Base-by-base conservation (phyloP, 2,888 invertebrate species). In the Drosophila borborema region DNA sequence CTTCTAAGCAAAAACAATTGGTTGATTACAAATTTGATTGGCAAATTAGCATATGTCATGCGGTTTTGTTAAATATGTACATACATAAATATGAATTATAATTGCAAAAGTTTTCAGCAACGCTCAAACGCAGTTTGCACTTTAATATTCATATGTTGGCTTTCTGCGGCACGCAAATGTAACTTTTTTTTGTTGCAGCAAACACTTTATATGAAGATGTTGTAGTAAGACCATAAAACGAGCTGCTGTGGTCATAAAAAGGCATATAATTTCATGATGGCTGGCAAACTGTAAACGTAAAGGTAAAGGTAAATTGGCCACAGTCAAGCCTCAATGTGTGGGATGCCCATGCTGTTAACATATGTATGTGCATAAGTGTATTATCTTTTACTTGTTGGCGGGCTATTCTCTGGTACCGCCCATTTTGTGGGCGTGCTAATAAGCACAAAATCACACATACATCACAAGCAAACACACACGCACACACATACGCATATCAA, bases 401-500 rank as follows among this genome's bases (percentile, higher is more conserved):
- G 54, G 41, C 31, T 64, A 49, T 61, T 46, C 34, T 43, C 49
- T 18, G 56, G 43, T 43, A 20, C 18, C 43, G 40, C 46, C 31
- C 36, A 36, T 34, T 46, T 34, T 18, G 38, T 16, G 31, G 34
- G 8, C 18, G 23, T 28, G 55, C 73, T 78, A 81, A 81, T 81
- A 77, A 78, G 78, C 64, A 73, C 67, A 78, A 81, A 68, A 73
- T 68, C 59, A 67, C 79, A 64, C 60, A 77, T 54, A 72, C 45
- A 61, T 66, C 76, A 59, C 64, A 68, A 54, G 69, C 61, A 70
- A 51, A 60, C 51, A 60, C 53, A 70, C 64, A 74, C 56, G 67
- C 16, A 48, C 58, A 48, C 58, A 71, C 63, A 69, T 48, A 60
- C 56, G 66, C 55, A 72, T 69, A 77, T 71, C 69, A 82, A 65